A percentile compares a stretch with the other conserved stretches of the same genome.
Conservation (phyloP, 1,140 invertebrate genomes). For the Bombus confusus region DNA sequence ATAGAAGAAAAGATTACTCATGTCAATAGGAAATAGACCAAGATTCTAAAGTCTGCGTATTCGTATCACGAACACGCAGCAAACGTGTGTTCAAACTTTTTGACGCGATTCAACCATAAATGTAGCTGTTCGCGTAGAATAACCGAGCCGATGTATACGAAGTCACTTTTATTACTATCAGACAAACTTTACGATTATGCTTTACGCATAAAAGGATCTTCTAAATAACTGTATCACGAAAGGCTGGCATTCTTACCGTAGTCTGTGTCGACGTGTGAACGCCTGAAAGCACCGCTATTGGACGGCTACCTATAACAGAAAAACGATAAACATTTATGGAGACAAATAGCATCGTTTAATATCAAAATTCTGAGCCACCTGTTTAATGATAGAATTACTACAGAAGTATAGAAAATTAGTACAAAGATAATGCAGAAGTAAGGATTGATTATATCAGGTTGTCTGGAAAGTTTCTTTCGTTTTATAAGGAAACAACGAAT, state of each 20-base stretch:
- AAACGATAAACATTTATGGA: not conserved
- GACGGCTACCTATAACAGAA: conserved; percentile 54
- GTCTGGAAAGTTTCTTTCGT: no score
- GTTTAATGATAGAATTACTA: not conserved
- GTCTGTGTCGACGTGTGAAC: conserved; percentile 22
- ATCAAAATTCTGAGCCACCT: not conserved
- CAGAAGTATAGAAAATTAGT: not conserved
- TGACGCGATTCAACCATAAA: not conserved
- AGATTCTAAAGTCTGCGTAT: no score
- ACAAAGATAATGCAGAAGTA: no score
- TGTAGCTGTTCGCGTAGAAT: not conserved
- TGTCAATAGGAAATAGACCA: not conserved
- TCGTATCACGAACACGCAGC: not conserved
- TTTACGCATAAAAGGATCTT: not conserved
- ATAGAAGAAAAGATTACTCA: not conserved
- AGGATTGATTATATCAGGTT: no score
- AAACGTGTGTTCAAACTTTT: not conserved
- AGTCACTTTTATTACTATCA: conserved; percentile 22
- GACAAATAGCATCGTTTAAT: not conserved
- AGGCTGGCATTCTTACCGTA: conserved; percentile 51
- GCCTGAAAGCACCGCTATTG: conserved; percentile 44
- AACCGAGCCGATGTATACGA: no score
- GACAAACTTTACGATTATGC: conserved; percentile 8
- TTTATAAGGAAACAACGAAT: no score
- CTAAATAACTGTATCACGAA: not conserved